Evolutionary conservation across 2,888 invertebrate genomes (phyloP).

Genomic region (Drosophila trichaetosa): DNA sequence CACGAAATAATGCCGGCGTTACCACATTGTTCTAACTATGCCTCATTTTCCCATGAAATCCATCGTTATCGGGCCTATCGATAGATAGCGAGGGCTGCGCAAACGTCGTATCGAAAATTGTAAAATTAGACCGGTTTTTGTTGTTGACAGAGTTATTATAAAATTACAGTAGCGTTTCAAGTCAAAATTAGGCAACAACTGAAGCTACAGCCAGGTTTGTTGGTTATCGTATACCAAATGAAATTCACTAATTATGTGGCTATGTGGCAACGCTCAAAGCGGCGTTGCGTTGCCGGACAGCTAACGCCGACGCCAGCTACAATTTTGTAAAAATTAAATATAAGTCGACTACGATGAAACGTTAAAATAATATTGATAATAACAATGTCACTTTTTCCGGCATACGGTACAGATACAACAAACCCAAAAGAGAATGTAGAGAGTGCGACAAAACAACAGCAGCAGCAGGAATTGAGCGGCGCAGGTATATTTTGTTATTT

Average conservation of each 20-base stretch:
- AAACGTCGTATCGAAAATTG: neutral
- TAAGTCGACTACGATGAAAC: too few species aligned
- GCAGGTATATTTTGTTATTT: neutral
- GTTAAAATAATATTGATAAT: neutral
- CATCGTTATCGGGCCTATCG: neutral
- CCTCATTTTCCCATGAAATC: neutral
- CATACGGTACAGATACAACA: constrained; percentile 25
- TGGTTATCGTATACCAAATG: neutral
- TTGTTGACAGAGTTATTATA: neutral
- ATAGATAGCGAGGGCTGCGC: neutral
- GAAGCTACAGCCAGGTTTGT: neutral
- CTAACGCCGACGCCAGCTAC: neutral
- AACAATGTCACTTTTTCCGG: constrained; percentile 58
- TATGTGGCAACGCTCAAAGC: neutral
- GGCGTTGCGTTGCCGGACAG: neutral
- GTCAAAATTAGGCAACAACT: neutral
- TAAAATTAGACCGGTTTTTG: neutral
- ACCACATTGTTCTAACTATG: constrained; percentile 23
- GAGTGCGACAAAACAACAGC: neutral
- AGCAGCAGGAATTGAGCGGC: neutral
- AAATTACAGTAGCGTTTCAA: neutral
- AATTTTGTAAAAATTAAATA: neutral
- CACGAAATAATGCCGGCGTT: constrained; percentile 27
- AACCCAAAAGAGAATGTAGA: neutral
- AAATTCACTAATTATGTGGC: neutral